Conservation (phyloP, 1,140 invertebrate species). For the Drosophila bocqueti region DNA sequence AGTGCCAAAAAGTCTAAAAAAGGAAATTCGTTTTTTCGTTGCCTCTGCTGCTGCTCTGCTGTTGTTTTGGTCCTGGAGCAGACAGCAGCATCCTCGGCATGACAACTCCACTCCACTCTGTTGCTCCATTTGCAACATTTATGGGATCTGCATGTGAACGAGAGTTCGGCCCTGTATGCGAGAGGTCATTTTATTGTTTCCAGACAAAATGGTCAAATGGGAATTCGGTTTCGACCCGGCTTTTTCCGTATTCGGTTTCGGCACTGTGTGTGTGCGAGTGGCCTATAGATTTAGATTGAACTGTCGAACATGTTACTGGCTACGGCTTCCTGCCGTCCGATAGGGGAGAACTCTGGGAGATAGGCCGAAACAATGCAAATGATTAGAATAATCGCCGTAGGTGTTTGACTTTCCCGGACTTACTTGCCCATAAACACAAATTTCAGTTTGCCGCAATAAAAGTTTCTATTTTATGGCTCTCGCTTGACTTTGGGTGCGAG, state of each 20-base stretch:
- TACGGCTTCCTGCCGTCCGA: not conserved
- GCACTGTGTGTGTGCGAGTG: conserved; percentile 28
- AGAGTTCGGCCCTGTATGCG: conserved; percentile 22
- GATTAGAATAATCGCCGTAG: conserved; percentile 76
- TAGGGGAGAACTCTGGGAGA: conserved; percentile 4
- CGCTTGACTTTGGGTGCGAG: conserved; percentile 37
- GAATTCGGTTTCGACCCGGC: conserved; percentile 64
- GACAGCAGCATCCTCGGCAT: conserved; percentile 44
- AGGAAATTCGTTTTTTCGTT: conserved; percentile 46
- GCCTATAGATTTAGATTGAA: conserved; percentile 77
- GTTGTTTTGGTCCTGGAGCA: conserved; percentile 37
- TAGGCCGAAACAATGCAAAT: conserved; percentile 63
- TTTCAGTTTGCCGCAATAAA: conserved; percentile 52
- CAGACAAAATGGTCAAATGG: conserved; percentile 78
- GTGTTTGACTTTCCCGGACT: conserved; percentile 56
- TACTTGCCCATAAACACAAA: conserved; percentile 42
- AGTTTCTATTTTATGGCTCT: conserved; percentile 57
- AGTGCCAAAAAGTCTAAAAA: conserved; percentile 64
- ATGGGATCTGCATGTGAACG: conserved; percentile 44
- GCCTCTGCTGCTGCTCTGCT: conserved; percentile 24
- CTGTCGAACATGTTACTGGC: conserved; percentile 69
- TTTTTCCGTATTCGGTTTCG: conserved; percentile 13
- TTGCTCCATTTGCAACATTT: conserved; percentile 81
- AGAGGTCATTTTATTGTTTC: conserved; percentile 77
- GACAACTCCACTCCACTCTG: conserved; percentile 69